These are phyloP conservation scores for Fistularia tabacaria DNA, from an alignment of 2,797 vertebrate genomes.

Conservation along the genomic window DNA sequence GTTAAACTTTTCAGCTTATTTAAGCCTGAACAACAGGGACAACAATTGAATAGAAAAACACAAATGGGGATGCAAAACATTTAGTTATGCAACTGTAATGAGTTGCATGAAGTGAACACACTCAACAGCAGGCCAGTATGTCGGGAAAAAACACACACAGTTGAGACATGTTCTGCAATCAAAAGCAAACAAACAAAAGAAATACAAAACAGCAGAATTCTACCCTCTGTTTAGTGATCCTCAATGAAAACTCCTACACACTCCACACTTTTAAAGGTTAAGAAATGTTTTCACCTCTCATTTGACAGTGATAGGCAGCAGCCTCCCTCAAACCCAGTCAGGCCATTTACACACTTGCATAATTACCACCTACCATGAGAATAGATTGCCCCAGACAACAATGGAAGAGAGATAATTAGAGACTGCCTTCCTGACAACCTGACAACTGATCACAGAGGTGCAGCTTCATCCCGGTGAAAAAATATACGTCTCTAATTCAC, in stretches of 20 bases:
- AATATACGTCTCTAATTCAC: not conserved
- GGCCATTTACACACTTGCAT: slow-evolving; percentile 69
- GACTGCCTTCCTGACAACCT: slow-evolving; percentile 45
- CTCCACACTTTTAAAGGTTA: no score
- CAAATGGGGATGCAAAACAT: not conserved
- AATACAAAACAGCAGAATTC: not conserved
- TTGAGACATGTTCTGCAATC: no score
- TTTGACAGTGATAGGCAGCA: slow-evolving; percentile 19
- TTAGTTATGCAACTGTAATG: not conserved
- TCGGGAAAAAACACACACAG: not conserved
- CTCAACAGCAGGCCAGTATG: not conserved
- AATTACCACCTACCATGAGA: slow-evolving; percentile 61
- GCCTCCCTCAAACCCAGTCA: slow-evolving; percentile 30
- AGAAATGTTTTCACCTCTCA: no score
- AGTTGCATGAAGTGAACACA: not conserved
- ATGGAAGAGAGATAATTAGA: slow-evolving; percentile 52
- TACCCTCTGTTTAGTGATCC: not conserved
- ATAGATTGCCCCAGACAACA: slow-evolving; percentile 45
- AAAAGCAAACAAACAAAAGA: no score
- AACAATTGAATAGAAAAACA: slow-evolving; percentile 1
- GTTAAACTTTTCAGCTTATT: not conserved
- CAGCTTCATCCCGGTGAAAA: slow-evolving; percentile 33
- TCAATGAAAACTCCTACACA: not conserved
- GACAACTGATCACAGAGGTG: slow-evolving; percentile 55
- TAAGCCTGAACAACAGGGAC: slow-evolving; percentile 6